These are phyloP conservation scores for Pocillopora meandrina DNA, from an alignment of 92 coral and sea anemone genomes.

Conservation along the genomic window DNA sequence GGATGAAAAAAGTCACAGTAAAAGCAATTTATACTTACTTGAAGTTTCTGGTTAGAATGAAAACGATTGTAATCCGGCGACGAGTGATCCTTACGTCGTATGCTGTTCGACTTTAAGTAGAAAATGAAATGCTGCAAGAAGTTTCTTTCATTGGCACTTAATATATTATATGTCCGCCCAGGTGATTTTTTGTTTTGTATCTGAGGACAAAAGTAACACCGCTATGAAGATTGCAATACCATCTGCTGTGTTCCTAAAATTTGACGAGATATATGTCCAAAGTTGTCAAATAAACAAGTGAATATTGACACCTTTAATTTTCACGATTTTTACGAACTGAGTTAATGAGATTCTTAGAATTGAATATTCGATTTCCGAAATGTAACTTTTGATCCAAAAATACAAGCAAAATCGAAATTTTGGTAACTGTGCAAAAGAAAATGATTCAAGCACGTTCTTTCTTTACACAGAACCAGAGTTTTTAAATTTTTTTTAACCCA, in stretches of 20 bases:
- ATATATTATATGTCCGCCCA: conserved; percentile 1
- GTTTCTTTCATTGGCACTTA: background rate
- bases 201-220: background rate
- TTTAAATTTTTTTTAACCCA: background rate
- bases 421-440: too few relatives aligned
- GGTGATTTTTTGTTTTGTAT: conserved; percentile 2
- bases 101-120: background rate
- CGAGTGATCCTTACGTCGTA: too few relatives aligned
- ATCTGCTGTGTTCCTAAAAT: conserved; percentile 6
- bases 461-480: too few relatives aligned
- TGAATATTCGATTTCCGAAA: background rate
- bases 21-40: background rate
- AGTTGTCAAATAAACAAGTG: conserved; percentile 29
- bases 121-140: background rate
- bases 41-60: background rate
- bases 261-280: conserved; percentile 11
- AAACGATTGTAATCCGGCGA: background rate
- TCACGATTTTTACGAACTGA: background rate
- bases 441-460: too few relatives aligned
- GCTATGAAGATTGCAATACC: background rate
- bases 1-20: background rate
- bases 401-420: background rate
- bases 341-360: background rate
- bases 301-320: background rate
- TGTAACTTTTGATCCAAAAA: background rate